Percentiles rank a stretch among this genome's conserved stretches.
These are phyloP conservation scores for Cochlearius cochlearius DNA, from an alignment of 2,113 vertebrate species.

Conservation along the genomic window DNA sequence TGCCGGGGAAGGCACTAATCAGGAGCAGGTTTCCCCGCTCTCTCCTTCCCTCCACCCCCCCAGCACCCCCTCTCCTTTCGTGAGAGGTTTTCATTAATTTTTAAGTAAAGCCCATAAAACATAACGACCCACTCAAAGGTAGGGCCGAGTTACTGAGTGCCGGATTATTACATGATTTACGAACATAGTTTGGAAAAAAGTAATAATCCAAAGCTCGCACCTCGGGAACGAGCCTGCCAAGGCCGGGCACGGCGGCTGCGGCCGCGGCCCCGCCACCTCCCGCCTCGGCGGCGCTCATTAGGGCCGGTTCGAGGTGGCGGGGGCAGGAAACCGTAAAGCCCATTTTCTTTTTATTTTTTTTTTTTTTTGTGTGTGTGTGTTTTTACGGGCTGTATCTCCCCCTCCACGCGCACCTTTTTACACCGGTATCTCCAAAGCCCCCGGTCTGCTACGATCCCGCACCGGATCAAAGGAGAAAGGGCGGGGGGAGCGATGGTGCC, in stretches of 20 bases:
- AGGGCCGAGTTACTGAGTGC: slow-evolving; percentile 50
- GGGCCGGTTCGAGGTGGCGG: neutral
- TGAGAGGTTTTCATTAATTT: slow-evolving; percentile 70
- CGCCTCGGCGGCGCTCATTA: neutral
- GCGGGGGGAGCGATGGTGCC: neutral
- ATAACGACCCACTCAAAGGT: slow-evolving; percentile 64
- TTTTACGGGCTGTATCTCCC: neutral
- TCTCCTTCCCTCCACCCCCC: neutral
- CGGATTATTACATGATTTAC: slow-evolving; percentile 61
- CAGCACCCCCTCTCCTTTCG: neutral
- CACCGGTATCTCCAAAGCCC: neutral
- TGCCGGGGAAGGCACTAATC: slow-evolving; percentile 9
- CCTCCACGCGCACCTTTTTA: neutral
- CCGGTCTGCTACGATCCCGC: neutral
- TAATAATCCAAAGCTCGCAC: slow-evolving; percentile 40
- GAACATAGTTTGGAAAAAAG: slow-evolving; percentile 67
- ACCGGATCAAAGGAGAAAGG: neutral
- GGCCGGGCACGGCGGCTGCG: neutral
- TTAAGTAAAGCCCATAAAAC: slow-evolving; percentile 64
- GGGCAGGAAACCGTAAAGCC: neutral
- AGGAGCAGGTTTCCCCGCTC: slow-evolving; percentile 36
- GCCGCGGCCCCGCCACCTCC: neutral
- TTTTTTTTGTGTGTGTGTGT: no score
- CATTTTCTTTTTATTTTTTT: neutral
- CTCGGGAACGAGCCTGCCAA: slow-evolving; percentile 12